These are phyloP conservation scores for Cantharis rustica DNA, from an alignment of 2,888 invertebrate genomes.

Conservation along the genomic window DNA sequence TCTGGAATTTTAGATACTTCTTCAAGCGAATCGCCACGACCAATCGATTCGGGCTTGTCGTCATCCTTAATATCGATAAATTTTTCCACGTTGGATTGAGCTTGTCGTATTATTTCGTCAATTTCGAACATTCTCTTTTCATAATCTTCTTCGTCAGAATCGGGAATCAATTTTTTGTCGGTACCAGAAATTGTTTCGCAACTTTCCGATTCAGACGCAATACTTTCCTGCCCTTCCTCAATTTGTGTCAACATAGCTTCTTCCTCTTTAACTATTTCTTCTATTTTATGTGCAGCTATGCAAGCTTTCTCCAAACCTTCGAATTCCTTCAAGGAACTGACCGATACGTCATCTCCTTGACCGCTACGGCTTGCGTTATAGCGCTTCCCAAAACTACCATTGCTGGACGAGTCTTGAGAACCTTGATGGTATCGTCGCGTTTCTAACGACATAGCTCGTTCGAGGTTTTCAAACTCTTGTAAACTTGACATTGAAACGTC, in stretches of 20 bases:
- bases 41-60: conserved; percentile 61
- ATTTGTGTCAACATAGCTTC: conserved; percentile 71
- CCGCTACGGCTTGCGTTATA: conserved; percentile 72
- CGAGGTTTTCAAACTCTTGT: conserved; percentile 92
- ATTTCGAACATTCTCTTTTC: conserved; percentile 71
- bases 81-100: conserved; percentile 69
- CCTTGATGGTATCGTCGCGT: conserved; percentile 75
- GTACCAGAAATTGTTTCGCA: conserved; percentile 66
- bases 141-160: conserved; percentile 65
- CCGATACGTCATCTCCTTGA: conserved; percentile 83
- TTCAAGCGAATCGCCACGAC: conserved; percentile 60
- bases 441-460: conserved; percentile 81
- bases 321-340: conserved; percentile 89
- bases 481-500: conserved; percentile 91
- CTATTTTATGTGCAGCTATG: conserved; percentile 80
- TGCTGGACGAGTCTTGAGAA: conserved; percentile 83
- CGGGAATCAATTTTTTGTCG: conserved; percentile 63
- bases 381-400: conserved; percentile 78
- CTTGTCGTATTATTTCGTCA: conserved; percentile 70
- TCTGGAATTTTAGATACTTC: conserved; percentile 61
- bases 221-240: conserved; percentile 59
- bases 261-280: conserved; percentile 83
- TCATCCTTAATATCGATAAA: conserved; percentile 63
- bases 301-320: conserved; percentile 90
- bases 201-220: conserved; percentile 62